A percentile compares a stretch with the other conserved stretches of the same genome.
These are phyloP conservation scores for Zeus faber DNA, from an alignment of 2,113 vertebrate species.

Conservation along the genomic window DNA sequence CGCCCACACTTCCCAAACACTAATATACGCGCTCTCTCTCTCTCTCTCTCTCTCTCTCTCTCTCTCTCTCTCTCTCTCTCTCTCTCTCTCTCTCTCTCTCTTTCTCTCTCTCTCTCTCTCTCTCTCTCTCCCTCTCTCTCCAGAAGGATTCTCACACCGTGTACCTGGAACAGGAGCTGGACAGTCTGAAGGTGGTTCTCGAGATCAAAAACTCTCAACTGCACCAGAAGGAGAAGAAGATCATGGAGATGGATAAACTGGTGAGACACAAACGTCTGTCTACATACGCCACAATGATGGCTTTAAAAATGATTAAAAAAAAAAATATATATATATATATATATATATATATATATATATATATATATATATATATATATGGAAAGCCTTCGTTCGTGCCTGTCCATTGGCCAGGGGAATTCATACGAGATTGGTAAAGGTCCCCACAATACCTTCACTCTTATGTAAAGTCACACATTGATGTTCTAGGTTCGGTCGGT, in stretches of 20 bases:
- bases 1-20: too few species aligned
- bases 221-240: slow-evolving; percentile 88
- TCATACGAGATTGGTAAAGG: too few species aligned
- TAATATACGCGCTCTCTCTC: neutral
- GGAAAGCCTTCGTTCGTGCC: neutral
- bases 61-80: slow-evolving; percentile 11
- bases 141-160: slow-evolving; percentile 89
- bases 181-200: slow-evolving; percentile 93
- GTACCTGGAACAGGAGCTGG: slow-evolving; percentile 92
- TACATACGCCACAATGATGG: neutral
- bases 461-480: too few species aligned
- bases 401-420: too few species aligned
- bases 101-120: neutral
- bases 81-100: neutral
- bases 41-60: neutral
- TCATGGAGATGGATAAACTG: slow-evolving; percentile 94
- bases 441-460: too few species aligned
- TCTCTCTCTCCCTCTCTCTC: neutral
- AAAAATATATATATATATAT: too few species aligned
- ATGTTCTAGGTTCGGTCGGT: too few species aligned
- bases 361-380: neutral
- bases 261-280: slow-evolving; percentile 62
- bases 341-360: neutral
- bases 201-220: slow-evolving; percentile 94
- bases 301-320: neutral